Conservation (phyloP, 2,888 invertebrate genomes). For the Campopleginae sp. region DNA sequence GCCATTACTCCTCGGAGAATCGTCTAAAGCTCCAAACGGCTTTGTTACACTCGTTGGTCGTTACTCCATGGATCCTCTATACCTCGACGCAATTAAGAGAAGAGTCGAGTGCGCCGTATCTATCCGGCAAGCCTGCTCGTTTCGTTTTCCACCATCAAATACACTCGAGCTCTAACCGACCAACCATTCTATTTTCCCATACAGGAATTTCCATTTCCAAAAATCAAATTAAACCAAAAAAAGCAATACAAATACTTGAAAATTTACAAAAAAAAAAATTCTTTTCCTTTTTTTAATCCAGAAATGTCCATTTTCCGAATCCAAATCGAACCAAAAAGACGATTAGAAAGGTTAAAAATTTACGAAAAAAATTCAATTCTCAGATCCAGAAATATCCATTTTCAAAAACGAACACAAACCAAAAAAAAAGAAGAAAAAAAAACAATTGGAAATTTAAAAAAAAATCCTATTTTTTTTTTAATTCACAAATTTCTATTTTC, state of each 20-base stretch:
- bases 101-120: conserved; percentile 64
- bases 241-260: neutral
- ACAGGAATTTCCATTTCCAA: neutral
- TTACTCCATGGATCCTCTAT: conserved; percentile 64
- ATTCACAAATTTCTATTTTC: neutral
- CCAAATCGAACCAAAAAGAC: neutral
- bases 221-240: neutral
- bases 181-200: conserved; percentile 2
- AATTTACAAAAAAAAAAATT: too few relatives aligned
- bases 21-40: conserved; percentile 53
- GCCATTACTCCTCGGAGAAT: conserved; percentile 59
- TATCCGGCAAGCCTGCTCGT: conserved; percentile 32
- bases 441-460: neutral
- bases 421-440: neutral
- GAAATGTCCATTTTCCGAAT: neutral
- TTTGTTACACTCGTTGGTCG: conserved; percentile 64
- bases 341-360: neutral
- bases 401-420: neutral
- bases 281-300: neutral
- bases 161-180: conserved; percentile 28
- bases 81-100: conserved; percentile 70
- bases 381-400: neutral
- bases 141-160: conserved; percentile 30
- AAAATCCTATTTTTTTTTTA: neutral
- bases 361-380: neutral